Evolutionary conservation across 2,113 vertebrate species (phyloP).

Genomic region (Columbina picui): DNA sequence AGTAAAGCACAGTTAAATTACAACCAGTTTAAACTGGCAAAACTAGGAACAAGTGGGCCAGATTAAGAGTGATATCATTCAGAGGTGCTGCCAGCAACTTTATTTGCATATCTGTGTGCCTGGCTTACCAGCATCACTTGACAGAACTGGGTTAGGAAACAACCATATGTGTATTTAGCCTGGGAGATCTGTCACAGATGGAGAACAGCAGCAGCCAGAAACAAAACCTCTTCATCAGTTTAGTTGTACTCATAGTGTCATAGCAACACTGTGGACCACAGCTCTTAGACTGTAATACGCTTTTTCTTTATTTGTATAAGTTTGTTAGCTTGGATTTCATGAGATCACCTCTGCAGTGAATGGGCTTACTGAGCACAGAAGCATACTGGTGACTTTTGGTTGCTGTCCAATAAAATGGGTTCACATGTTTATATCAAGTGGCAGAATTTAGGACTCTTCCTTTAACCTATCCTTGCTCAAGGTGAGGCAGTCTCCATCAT

Average conservation of each 20-base stretch:
- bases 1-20: neutral
- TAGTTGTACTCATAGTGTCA: neutral
- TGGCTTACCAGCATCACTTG: constrained; percentile 41
- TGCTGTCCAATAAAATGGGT: neutral
- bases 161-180: constrained; percentile 56
- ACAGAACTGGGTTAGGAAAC: constrained; percentile 57
- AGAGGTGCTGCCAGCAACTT: constrained; percentile 19
- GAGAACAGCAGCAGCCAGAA: constrained; percentile 39
- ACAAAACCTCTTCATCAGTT: constrained; percentile 2
- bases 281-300: neutral
- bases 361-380: neutral
- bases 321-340: neutral
- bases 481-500: rapidly evolving
- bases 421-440: neutral
- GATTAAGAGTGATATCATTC: neutral
- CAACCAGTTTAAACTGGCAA: neutral
- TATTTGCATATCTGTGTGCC: constrained; percentile 14
- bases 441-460: neutral
- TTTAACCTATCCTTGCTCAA: neutral
- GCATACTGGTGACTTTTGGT: neutral
- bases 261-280: neutral
- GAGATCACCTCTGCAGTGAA: neutral
- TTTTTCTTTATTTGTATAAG: neutral
- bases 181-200: constrained; percentile 43
- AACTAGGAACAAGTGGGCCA: neutral